Evolutionary conservation across 2,113 vertebrate genomes (phyloP).

Genomic region (Paradoxurus hermaphroditus): DNA sequence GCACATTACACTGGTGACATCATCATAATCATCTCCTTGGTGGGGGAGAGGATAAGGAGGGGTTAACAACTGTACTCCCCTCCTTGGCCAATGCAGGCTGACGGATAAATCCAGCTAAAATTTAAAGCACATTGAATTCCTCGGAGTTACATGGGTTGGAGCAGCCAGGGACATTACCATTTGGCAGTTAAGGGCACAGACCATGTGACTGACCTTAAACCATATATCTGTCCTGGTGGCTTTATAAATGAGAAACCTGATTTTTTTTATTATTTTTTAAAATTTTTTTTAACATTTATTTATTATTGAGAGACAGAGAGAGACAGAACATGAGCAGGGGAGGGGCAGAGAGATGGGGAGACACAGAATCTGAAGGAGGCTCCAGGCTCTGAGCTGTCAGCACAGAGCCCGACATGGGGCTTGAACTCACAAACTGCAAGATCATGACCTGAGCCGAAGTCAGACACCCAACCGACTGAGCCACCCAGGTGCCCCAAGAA

Average conservation of each 20-base stretch:
- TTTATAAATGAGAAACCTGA: not conserved
- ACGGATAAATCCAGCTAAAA: not conserved
- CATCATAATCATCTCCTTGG: not conserved
- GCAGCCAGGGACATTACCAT: not conserved
- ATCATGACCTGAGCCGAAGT: no score
- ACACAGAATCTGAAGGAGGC: no score
- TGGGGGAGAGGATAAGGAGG: not conserved
- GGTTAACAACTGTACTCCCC: not conserved
- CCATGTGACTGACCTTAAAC: not conserved
- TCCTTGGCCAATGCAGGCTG: not conserved
- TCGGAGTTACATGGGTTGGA: not conserved
- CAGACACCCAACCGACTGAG: no score
- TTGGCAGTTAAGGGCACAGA: not conserved
- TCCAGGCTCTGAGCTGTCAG: no score
- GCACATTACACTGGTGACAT: not conserved
- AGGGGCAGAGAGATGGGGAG: no score
- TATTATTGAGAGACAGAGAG: no score
- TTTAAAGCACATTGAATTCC: not conserved
- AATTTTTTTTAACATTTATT: no score
- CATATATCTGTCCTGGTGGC: not conserved
- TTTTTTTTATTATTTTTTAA: no score
- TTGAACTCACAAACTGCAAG: no score
- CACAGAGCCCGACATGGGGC: no score
- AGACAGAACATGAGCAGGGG: no score
- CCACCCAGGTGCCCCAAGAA: no score